Evolutionary conservation across 2,888 invertebrate species (phyloP).

Genomic region (Drosophila paramelanica): DNA sequence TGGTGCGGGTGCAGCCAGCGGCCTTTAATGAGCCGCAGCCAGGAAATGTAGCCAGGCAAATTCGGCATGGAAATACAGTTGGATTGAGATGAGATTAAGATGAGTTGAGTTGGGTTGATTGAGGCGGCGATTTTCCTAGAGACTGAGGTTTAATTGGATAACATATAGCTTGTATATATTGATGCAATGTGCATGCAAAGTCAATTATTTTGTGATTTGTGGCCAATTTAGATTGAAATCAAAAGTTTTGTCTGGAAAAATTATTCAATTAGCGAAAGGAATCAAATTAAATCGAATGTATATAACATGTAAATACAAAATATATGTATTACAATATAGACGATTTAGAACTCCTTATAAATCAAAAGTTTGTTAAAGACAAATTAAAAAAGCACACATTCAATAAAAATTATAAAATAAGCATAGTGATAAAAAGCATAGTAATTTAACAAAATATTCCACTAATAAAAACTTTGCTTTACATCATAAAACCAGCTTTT

Average conservation of each 20-base stretch:
- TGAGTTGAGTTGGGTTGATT: conserved; percentile 36
- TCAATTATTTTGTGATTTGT: conserved; percentile 40
- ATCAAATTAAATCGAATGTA: neutral
- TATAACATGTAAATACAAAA: too few species aligned
- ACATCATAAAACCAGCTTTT: neutral
- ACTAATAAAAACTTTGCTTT: neutral
- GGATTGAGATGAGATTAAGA: conserved; percentile 33
- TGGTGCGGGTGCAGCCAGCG: conserved; percentile 68
- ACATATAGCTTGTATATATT: conserved; percentile 34
- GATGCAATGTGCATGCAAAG: conserved; percentile 28
- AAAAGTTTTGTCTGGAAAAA: neutral
- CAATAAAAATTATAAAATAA: too few species aligned
- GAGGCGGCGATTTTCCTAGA: conserved; percentile 36
- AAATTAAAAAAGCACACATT: neutral
- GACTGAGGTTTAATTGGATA: conserved; percentile 46
- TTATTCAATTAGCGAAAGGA: neutral
- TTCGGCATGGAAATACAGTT: conserved; percentile 42
- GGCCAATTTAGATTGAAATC: conserved; percentile 22
- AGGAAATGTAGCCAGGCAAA: conserved; percentile 51
- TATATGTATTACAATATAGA: neutral
- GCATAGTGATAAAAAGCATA: too few species aligned
- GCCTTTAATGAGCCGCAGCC: conserved; percentile 54
- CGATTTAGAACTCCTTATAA: too few species aligned
- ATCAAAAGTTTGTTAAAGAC: too few species aligned
- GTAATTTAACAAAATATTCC: conserved; percentile 3